Base-by-base conservation (phyloP, 2,797 vertebrate species). In the Siniperca obscura region DNA sequence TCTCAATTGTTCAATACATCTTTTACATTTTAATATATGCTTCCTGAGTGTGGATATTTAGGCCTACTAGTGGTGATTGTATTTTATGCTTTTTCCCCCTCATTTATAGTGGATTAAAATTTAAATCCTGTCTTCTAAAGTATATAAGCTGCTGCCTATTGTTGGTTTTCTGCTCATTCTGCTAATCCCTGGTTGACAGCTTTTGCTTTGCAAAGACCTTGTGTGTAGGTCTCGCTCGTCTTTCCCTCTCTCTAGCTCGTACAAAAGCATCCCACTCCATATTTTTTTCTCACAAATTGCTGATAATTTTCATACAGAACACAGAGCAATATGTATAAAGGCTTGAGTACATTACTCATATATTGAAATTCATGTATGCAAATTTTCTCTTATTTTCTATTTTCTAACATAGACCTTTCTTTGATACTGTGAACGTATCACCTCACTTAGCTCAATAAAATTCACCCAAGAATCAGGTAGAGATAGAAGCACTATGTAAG, bases 21-120 rank as follows among this genome's bases (percentile, higher is more conserved):
- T 75, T 79, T 64, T 48, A 70, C 16, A 57, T 83, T 87, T 80
- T 55, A 80, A 88, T 83, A 78, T 76, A 84, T 86, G 83, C 75
- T 77, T 65, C 65, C 72, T 55, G 70, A 87, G 71, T 74, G 75
- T 72, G 70, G 72, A 70, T 87, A 81, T 87, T 91, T 73, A 83
- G 89, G 53, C 78, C 86, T 82, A 90, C 89, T 87, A 80, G 67
- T 82, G 42, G 74, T 60, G 70, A 91, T 90, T 92, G 78, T 90
- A 88, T 86, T 91, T 83, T 74, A 72, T 81, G 86, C 69, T 66
- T 80, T 89, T 78, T 79, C 85, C 36, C 3, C 59, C 80, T 93
- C 82, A 93, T 93, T 94, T 94, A 92, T 89, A 92, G 87, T 93
- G 92, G 94, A 94, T 95, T 94, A 93, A 94, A 94, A 91, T 74